Base-by-base conservation (phyloP, 2,113 vertebrate genomes). In the Pterocles orientalis region DNA sequence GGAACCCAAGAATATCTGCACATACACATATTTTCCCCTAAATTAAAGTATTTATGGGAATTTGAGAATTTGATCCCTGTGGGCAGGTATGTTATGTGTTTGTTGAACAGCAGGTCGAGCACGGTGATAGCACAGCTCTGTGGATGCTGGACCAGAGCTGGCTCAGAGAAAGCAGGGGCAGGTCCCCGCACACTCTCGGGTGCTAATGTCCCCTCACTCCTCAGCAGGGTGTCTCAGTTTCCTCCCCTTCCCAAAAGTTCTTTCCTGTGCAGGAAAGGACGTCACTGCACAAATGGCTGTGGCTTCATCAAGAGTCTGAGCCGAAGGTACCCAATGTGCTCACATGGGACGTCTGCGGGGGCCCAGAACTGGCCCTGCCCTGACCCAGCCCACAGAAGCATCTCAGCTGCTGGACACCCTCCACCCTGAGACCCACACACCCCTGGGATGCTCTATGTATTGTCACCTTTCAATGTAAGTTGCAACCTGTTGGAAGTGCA, bases 401-500 rank as follows among this genome's bases (percentile, higher is more conserved):
- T 3, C 60, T 23, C 29, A 66, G 56, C 6, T 18, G 9, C 13
- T 4, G 21, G 64, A 48, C 1, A 41, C 18, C 14, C 23, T 65
- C 60, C 36, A 29, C 12, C 34, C 57, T 9, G 16, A 47, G 3
- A 12, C 34, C 14, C 68, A 31, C 14, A 1, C 0, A 24, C 10
- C 13, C 34, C 48, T 19, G 8, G 18, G 24, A 56, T 18, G 4
- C 18, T 8, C 41, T 19, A 2, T 4, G n/a, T 57, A 33, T 29
- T 21, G 16, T 5, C 5, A 33, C 0, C 3, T 25, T 58, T 41
- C 51, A 29, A 19, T 16, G 7, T 2, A 66, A 62, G 39, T 7
- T 3, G 0, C 45, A 82, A 20, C 28, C 66, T 68, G 28, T 54
- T 57, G 3, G 1, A 0, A 14, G 18, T 2, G 0, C 53, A 60